Evolutionary conservation across 2,888 invertebrate species (phyloP), one percentile per base, ranked within the genome.

Genomic region (Leptopterna dolabrata): DNA sequence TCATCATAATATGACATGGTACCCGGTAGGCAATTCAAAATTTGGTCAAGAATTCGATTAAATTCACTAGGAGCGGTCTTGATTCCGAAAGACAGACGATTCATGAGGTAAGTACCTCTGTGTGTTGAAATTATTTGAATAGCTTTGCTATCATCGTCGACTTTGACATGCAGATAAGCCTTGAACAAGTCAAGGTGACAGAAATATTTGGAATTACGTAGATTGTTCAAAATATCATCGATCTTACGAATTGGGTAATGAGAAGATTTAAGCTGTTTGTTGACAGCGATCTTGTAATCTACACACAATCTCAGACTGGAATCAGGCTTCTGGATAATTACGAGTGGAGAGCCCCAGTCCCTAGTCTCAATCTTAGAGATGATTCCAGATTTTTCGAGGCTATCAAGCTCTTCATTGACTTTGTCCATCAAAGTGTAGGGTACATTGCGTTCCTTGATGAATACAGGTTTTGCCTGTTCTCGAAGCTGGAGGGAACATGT

Each of bases 201-300:
- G 47, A 82, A 47, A 29, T 55, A 47, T 13, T 11, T 16, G n/a
- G 82, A 47, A 55, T 82, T 13, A 11, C 55, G 82, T 7, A 82
- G 55, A 63, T n/a, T 55, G 30, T 55, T 82, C n/a, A 82, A 30
- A 4, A 82, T 55, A 55, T 82, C 82, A 24, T 90, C 89, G 27
- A 90, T 88, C 78, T 51, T 70, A 29, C 45, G 82, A 11, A 90
- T 89, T 16, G 90, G 90, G 55, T 89, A 89, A 73, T 90, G 88
- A 71, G 89, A 89, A 16, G 82, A 43, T 7, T 89, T 81, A 14
- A 91, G 76, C 78, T 87, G 87, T 76, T 89, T 81, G 85, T 91
- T 91, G 13, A 91, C 90, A 1, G 36, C 89, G 30, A 85, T 55
- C 87, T 90, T 90, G 73, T 90, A 90, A 86, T 90, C 89, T 43